Conservation (phyloP, 2,113 vertebrate genomes). For the Pongo abelii region DNA sequence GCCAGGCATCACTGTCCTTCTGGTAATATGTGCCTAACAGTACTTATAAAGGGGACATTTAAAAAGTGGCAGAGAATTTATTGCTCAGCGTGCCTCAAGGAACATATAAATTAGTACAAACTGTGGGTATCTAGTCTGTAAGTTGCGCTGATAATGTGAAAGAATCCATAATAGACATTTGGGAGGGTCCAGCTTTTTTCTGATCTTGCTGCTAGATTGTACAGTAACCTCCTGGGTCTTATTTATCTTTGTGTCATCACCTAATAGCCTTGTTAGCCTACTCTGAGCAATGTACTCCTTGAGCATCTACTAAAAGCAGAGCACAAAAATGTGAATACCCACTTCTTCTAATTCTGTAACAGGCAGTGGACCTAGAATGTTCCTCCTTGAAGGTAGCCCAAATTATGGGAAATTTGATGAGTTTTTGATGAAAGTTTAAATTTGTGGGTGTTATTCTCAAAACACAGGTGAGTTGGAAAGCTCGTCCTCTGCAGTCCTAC, state of each 20-base stretch:
- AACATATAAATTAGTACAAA: neutral
- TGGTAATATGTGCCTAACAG: neutral
- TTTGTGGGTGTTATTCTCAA: conserved; percentile 74
- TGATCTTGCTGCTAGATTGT: neutral
- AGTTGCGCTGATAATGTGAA: neutral
- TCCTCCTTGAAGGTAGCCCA: neutral
- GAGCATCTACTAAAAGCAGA: neutral
- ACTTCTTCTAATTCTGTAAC: neutral
- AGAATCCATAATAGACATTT: neutral
- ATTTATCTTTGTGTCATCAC: neutral
- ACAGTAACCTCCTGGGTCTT: neutral
- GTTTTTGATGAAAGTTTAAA: conserved; percentile 41
- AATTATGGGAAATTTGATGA: neutral
- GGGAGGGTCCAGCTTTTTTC: neutral
- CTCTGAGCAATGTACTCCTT: neutral
- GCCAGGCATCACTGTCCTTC: neutral
- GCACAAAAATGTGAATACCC: neutral
- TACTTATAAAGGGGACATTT: neutral
- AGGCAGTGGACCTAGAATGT: neutral
- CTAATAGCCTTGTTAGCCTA: neutral
- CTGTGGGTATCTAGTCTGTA: neutral
- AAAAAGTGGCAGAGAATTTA: neutral
- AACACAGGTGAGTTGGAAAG: conserved; percentile 73
- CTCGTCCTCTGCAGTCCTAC: conserved; percentile 52
- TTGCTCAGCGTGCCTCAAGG: neutral